Percentiles rank a stretch among this genome's conserved stretches.
These are phyloP conservation scores for Suricata suricatta DNA, from an alignment of 2,113 vertebrate species.

Conservation along the genomic window DNA sequence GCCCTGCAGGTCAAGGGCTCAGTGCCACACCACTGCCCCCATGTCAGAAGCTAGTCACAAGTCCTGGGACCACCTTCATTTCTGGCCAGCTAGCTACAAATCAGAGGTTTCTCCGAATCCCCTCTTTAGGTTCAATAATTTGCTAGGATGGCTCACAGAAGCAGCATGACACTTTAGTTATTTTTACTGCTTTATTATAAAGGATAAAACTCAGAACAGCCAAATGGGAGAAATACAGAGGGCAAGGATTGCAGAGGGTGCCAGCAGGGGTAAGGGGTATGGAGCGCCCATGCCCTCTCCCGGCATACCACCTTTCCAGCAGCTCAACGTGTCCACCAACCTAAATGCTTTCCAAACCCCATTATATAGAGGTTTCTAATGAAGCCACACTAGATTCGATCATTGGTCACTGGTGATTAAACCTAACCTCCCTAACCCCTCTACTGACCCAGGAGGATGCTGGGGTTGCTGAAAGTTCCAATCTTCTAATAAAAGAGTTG, in stretches of 20 bases:
- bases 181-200: neutral
- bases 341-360: neutral
- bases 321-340: neutral
- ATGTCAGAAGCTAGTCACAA: neutral
- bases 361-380: neutral
- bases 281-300: neutral
- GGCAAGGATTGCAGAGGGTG: neutral
- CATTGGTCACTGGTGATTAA: neutral
- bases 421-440: neutral
- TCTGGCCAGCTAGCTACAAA: neutral
- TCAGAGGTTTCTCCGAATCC: neutral
- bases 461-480: neutral
- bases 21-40: neutral
- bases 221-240: neutral
- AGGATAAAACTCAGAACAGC: neutral
- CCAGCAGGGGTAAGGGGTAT: accelerated
- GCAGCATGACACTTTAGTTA: neutral
- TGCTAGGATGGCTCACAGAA: neutral
- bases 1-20: neutral
- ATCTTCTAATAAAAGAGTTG: neutral
- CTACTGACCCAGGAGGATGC: neutral
- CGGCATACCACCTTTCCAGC: neutral
- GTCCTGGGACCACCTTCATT: neutral
- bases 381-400: neutral
- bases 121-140: neutral